Percentiles rank a stretch among this genome's conserved stretches.
phyloP scores from a whole-genome alignment of 2,888 invertebrate genomes.

The Agrypnus murinus region DNA sequence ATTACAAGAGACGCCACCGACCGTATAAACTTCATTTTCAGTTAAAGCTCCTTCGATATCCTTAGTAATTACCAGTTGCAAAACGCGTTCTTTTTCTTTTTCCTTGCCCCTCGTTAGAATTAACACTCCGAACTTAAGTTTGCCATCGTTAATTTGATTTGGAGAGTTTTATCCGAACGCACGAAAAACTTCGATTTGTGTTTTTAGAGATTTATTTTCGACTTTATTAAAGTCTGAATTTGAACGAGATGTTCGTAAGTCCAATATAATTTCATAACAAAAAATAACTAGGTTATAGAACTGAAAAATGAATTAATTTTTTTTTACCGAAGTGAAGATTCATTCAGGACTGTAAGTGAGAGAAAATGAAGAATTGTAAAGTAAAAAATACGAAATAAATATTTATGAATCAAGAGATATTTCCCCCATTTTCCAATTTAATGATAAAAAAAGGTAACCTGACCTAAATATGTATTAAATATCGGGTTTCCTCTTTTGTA shows the following conservation, averaged over 20 bases:
- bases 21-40: slow-evolving; percentile 16
- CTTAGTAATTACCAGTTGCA: slow-evolving; percentile 4
- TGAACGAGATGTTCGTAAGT: slow-evolving; percentile 24
- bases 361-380: not conserved
- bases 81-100: slow-evolving; percentile 19
- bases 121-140: slow-evolving; percentile 31
- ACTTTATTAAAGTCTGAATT: slow-evolving; percentile 36
- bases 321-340: not conserved
- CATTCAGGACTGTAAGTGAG: not conserved
- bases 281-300: slow-evolving; percentile 8
- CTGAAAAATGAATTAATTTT: not conserved
- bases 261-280: slow-evolving; percentile 23
- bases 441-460: slow-evolving; percentile 8
- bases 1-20: not conserved
- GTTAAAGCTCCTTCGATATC: slow-evolving; percentile 8
- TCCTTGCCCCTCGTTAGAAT: slow-evolving; percentile 30
- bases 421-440: not conserved
- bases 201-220: slow-evolving; percentile 30
- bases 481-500: slow-evolving; percentile 16
- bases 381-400: not conserved
- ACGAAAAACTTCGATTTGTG: slow-evolving; percentile 35
- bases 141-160: slow-evolving; percentile 36
- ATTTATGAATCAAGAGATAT: not conserved
- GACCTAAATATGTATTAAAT: slow-evolving; percentile 22
- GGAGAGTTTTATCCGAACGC: slow-evolving; percentile 30